A percentile compares a stretch with the other conserved stretches of the same genome.
These are phyloP conservation scores for Agelastica alni DNA, from an alignment of 2,888 invertebrate genomes.

Conservation along the genomic window DNA sequence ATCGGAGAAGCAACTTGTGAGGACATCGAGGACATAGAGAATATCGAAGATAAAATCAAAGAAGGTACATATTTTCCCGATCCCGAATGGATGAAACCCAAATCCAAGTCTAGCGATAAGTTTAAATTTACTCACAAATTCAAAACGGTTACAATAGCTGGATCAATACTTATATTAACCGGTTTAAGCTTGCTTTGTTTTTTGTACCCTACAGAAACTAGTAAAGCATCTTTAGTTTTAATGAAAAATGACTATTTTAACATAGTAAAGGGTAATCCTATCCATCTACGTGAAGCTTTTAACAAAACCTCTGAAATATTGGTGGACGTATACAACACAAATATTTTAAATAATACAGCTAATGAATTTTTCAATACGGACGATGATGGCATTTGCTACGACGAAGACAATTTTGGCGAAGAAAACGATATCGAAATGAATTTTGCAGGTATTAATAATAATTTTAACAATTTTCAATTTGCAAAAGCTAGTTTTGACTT, in stretches of 20 bases:
- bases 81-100: slow-evolving; percentile 13
- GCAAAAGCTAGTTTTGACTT: too few relatives aligned
- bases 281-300: slow-evolving; percentile 15
- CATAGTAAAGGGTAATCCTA: neutral
- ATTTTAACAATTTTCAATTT: too few relatives aligned
- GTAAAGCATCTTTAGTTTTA: neutral
- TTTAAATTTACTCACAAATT: slow-evolving; percentile 5
- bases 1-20: neutral
- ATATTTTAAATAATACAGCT: slow-evolving; percentile 10
- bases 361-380: slow-evolving; percentile 4
- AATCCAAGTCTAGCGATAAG: slow-evolving; percentile 2
- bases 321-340: slow-evolving; percentile 14
- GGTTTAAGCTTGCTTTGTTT: slow-evolving; percentile 14
- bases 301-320: slow-evolving; percentile 27
- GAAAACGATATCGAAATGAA: slow-evolving; percentile 2
- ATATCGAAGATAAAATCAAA: slow-evolving; percentile 10
- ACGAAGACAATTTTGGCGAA: slow-evolving; percentile 19
- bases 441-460: neutral
- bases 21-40: slow-evolving; percentile 7
- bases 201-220: slow-evolving; percentile 4
- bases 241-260: slow-evolving; percentile 23
- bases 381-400: too few relatives aligned
- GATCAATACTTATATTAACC: slow-evolving; percentile 11
- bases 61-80: neutral
- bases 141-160: slow-evolving; percentile 11